Evolutionary conservation across 2,888 invertebrate genomes (phyloP).

Genomic region (Drosophila pseudotakahashii): DNA sequence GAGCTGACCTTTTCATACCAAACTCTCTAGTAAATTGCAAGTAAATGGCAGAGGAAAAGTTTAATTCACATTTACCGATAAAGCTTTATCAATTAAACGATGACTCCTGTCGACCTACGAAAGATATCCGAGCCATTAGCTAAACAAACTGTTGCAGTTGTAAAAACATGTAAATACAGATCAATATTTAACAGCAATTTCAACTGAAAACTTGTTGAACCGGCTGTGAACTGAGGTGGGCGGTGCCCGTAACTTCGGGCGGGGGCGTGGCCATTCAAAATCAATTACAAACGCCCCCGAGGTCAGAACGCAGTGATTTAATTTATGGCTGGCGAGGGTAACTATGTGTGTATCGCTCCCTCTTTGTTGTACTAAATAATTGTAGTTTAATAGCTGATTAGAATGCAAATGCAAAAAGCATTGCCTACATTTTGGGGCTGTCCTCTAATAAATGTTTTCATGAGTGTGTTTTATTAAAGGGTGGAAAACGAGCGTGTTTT

Average conservation of each 20-base stretch:
- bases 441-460: constrained; percentile 47
- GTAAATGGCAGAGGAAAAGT: not conserved
- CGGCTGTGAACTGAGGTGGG: constrained; percentile 12
- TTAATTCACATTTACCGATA: not conserved
- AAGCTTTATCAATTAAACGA: not conserved
- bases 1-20: not conserved
- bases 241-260: constrained; percentile 25
- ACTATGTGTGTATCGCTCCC: constrained; percentile 3
- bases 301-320: constrained; percentile 68
- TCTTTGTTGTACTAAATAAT: constrained; percentile 54
- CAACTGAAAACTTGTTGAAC: constrained; percentile 63
- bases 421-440: constrained; percentile 46
- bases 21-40: not conserved
- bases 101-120: not conserved
- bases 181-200: constrained; percentile 49
- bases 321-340: constrained; percentile 39
- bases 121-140: constrained; percentile 13
- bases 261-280: constrained; percentile 50
- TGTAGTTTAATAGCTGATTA: constrained; percentile 71
- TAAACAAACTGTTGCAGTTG: constrained; percentile 16
- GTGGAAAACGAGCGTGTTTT: constrained; percentile 1
- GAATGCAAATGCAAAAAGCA: constrained; percentile 39
- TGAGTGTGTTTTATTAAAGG: constrained; percentile 26
- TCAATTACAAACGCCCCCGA: constrained; percentile 66
- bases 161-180: constrained; percentile 38